Evolutionary conservation across 2,888 invertebrate genomes (phyloP).

Genomic region (Leptinotarsa rubiginosa): DNA sequence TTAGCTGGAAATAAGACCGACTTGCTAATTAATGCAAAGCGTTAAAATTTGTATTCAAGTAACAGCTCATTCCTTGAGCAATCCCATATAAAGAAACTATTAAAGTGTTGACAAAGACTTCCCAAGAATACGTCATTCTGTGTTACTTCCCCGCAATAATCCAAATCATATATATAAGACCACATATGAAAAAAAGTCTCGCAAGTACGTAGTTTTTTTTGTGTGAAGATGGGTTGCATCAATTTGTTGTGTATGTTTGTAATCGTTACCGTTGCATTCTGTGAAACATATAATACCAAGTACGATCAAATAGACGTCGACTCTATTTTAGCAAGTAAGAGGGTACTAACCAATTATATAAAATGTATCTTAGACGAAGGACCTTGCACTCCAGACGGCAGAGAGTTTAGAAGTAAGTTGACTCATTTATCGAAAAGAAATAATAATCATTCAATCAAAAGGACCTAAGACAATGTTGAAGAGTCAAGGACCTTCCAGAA

Average conservation of each 20-base stretch:
- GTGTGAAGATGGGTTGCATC: constrained; percentile 8
- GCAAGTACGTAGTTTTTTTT: not conserved
- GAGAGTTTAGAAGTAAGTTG: constrained; percentile 68
- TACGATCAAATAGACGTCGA: constrained; percentile 71
- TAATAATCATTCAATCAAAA: not conserved
- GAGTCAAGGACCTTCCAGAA: too few relatives aligned
- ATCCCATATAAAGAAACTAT: constrained; percentile 18
- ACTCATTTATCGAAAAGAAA: too few relatives aligned
- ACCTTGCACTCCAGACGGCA: constrained; percentile 76
- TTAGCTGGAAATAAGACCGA: not conserved
- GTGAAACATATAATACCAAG: constrained; percentile 47
- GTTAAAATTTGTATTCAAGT: constrained; percentile 20
- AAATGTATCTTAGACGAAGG: constrained; percentile 75
- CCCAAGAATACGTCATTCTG: constrained; percentile 15
- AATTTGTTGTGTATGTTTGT: constrained; percentile 25
- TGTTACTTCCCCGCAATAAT: constrained; percentile 20
- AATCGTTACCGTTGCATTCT: constrained; percentile 23
- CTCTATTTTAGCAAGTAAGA: constrained; percentile 73
- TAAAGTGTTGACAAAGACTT: constrained; percentile 9
- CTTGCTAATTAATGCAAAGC: constrained; percentile 16
- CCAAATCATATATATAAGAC: constrained; percentile 13
- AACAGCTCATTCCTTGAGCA: constrained; percentile 24
- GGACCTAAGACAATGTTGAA: too few relatives aligned
- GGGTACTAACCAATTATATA: constrained; percentile 75
- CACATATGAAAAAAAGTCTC: constrained; percentile 7